Percentiles rank a stretch among this genome's conserved stretches.
Conservation (phyloP, 2,888 invertebrate genomes). For the Epistrophe grossulariae region DNA sequence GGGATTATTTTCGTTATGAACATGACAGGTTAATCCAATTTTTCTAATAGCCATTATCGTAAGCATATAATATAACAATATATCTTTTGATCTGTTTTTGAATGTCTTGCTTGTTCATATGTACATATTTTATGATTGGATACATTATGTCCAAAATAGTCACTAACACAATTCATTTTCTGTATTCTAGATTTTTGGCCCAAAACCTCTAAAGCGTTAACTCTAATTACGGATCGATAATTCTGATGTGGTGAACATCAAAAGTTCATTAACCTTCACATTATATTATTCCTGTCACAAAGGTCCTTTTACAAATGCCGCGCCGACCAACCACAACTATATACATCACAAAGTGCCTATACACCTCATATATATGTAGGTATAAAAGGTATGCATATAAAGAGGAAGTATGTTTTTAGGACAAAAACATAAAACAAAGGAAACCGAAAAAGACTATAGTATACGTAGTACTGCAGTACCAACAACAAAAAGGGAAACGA, state of each 20-base stretch:
- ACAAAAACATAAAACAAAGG: conserved; percentile 50
- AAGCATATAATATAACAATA: no score
- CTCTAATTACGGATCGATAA: conserved; percentile 65
- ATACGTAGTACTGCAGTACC: conserved; percentile 16
- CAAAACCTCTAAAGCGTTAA: conserved; percentile 17
- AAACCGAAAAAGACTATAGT: conserved; percentile 31
- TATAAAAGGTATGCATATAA: not conserved
- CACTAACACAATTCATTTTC: not conserved
- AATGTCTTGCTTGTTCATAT: no score
- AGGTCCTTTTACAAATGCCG: conserved; percentile 57
- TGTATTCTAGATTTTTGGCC: not conserved
- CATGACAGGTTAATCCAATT: no score
- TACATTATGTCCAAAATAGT: no score
- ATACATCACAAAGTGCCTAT: conserved; percentile 7
- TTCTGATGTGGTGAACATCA: conserved; percentile 48
- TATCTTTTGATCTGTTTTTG: no score
- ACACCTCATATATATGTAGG: not conserved
- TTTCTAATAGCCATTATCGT: no score
- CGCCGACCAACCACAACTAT: conserved; percentile 14
- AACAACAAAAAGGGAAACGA: conserved; percentile 66
- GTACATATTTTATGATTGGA: no score
- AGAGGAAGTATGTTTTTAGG: conserved; percentile 69
- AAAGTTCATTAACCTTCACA: conserved; percentile 60
- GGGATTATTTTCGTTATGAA: no score
- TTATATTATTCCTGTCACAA: conserved; percentile 11